Conservation (phyloP, 1,140 invertebrate species). For the Bilobella aurantiaca region DNA sequence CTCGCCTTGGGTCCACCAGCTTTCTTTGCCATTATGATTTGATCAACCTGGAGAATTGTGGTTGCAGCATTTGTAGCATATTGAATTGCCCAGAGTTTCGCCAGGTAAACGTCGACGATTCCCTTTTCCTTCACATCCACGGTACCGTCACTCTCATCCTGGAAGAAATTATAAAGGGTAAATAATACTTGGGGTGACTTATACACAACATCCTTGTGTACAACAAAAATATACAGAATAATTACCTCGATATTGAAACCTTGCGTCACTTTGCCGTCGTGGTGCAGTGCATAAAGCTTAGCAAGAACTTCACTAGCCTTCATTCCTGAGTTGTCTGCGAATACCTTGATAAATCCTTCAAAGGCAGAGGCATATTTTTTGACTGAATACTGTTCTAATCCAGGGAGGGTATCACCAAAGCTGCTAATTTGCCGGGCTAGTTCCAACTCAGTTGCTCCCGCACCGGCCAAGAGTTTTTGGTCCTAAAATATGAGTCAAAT, state of each 20-base stretch:
- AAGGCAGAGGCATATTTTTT: conserved; percentile 87
- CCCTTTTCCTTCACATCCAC: conserved; percentile 62
- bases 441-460: conserved; percentile 89
- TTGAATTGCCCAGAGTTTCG: conserved; percentile 88
- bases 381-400: conserved; percentile 93
- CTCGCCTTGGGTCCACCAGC: conserved; percentile 87
- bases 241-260: conserved; percentile 81
- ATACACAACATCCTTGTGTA: neutral
- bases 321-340: conserved; percentile 89
- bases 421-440: conserved; percentile 71
- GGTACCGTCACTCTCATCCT: conserved; percentile 50
- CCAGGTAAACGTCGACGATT: conserved; percentile 73
- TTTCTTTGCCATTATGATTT: conserved; percentile 97
- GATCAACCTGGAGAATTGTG: conserved; percentile 93
- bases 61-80: conserved; percentile 86
- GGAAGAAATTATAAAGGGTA: conserved; percentile 30
- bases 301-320: conserved; percentile 79
- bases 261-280: conserved; percentile 66
- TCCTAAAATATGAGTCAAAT: conserved; percentile 43
- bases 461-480: conserved; percentile 76
- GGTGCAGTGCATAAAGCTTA: conserved; percentile 82
- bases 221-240: neutral
- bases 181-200: no score
- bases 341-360: conserved; percentile 77
- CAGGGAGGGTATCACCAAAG: conserved; percentile 82